Base-by-base conservation (phyloP, 2,888 invertebrate species). In the Oxyscelio sp. region DNA sequence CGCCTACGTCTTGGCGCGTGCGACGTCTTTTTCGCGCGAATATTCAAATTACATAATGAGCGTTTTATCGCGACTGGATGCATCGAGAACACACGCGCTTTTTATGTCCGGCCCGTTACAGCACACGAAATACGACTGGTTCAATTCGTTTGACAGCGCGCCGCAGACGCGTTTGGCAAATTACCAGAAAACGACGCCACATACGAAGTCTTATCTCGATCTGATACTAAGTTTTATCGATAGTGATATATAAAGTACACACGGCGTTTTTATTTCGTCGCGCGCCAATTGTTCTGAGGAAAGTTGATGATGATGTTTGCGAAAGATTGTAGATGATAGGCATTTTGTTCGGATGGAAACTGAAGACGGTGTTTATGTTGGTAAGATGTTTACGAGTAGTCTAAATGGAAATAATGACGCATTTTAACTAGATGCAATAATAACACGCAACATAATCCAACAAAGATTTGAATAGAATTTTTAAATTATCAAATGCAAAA, bases 221-320 rank as follows among this genome's bases (percentile, higher is more conserved):
- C 73, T 81, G 85, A 85, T 85, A 81, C 73, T 73, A 73, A 78
- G 80, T 52, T 85, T 85, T 81, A 85, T 81, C 81, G 78, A 78
- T 81, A 74, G 77, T 73, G 78, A 81, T 85, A 80, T 80, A 79
- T 84, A 79, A 84, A 84, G 79, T 79, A 79, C 68, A 84, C 70
- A 84, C 56, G 56, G 50, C 22, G 56, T n/a, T n/a, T n/a, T n/a
- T n/a, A n/a, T n/a, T 38, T 54, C 58, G 48, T 56, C 45, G 83
- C 63, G 83, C 70, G 79, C 61, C 78, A 73, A 78, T 78, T 68
- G 73, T 56, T 68, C 34, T 65, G 66, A 66, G 83, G 73, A 83
- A 73, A 78, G 66, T 77, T 56, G 66, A 45, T 19, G 54, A 52
- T 34, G 50, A 73, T 73, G 52, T 65, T 71, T 66, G 77, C 66